These are phyloP conservation scores for Craniophora ligustri DNA, from an alignment of 2,888 invertebrate genomes.

Conservation along the genomic window DNA sequence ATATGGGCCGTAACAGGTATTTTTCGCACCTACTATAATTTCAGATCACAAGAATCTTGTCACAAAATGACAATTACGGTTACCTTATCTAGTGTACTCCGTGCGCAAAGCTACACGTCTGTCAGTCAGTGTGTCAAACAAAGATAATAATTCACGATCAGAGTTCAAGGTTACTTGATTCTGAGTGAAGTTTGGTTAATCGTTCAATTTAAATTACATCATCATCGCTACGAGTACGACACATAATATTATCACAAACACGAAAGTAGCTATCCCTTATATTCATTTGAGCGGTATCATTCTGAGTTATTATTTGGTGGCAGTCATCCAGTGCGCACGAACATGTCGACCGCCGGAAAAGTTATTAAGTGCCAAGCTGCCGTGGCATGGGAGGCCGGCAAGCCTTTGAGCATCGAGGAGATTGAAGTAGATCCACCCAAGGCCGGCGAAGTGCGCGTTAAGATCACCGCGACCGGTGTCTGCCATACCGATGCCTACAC, in stretches of 20 bases:
- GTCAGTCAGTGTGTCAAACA: no score
- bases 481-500: conserved; percentile 98
- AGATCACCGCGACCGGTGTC: conserved; percentile 93
- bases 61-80: no score
- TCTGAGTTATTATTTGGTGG: conserved; percentile 45
- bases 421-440: conserved; percentile 98
- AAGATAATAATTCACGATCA: conserved; percentile 14
- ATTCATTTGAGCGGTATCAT: no score
- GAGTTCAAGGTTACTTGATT: conserved; percentile 47
- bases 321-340: conserved; percentile 53
- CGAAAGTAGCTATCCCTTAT: conserved; percentile 8
- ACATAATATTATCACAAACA: conserved; percentile 36
- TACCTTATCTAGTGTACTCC: no score
- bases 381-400: conserved; percentile 98
- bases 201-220: conserved; percentile 54
- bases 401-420: conserved; percentile 96
- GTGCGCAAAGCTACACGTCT: no score
- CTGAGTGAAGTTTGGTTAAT: conserved; percentile 30
- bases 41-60: no score
- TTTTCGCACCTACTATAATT: no score
- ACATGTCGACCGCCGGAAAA: conserved; percentile 87
- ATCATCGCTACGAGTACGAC: conserved; percentile 47
- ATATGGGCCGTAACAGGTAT: no score
- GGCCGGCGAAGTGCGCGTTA: conserved; percentile 96
- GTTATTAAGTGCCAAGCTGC: conserved; percentile 97